A percentile compares a stretch with the other conserved stretches of the same genome.
These are phyloP conservation scores for Podarcis raffonei DNA, from an alignment of 2,113 vertebrate species.

Conservation along the genomic window DNA sequence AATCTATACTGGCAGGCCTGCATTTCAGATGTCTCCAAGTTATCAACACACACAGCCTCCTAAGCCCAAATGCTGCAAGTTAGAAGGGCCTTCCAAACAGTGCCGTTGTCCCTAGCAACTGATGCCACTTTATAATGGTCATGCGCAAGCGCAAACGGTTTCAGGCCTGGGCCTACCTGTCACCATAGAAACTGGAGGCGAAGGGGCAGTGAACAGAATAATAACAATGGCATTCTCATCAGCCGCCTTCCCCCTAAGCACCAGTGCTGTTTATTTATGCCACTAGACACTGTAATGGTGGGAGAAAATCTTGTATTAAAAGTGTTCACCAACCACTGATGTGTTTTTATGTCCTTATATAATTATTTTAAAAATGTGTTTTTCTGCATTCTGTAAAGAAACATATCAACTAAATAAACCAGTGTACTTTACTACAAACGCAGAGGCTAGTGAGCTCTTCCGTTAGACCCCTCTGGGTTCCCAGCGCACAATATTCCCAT, in stretches of 20 bases:
- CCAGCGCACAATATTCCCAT: not conserved
- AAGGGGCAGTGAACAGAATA: constrained; percentile 77
- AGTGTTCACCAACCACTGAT: constrained; percentile 78
- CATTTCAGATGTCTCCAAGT: constrained; percentile 38
- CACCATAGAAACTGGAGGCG: constrained; percentile 71
- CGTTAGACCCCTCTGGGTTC: not conserved
- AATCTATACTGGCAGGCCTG: constrained; percentile 47
- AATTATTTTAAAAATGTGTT: constrained; percentile 75
- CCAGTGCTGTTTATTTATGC: constrained; percentile 72
- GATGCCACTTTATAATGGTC: constrained; percentile 55
- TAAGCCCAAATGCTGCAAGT: constrained; percentile 63
- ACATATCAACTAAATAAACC: constrained; percentile 74
- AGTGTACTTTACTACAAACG: constrained; percentile 71
- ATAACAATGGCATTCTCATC: constrained; percentile 69
- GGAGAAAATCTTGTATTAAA: constrained; percentile 76
- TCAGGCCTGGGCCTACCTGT: constrained; percentile 66
- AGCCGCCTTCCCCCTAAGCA: constrained; percentile 61
- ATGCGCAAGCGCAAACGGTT: constrained; percentile 44
- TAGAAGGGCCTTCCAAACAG: constrained; percentile 63
- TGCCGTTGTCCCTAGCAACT: constrained; percentile 69
- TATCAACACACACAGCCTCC: constrained; percentile 46
- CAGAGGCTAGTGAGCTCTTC: constrained; percentile 36
- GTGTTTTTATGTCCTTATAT: constrained; percentile 74
- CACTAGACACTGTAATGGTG: constrained; percentile 74
- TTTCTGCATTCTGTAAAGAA: constrained; percentile 76